Conservation (phyloP, 2,888 invertebrate genomes). For the Lamproptera curius region DNA sequence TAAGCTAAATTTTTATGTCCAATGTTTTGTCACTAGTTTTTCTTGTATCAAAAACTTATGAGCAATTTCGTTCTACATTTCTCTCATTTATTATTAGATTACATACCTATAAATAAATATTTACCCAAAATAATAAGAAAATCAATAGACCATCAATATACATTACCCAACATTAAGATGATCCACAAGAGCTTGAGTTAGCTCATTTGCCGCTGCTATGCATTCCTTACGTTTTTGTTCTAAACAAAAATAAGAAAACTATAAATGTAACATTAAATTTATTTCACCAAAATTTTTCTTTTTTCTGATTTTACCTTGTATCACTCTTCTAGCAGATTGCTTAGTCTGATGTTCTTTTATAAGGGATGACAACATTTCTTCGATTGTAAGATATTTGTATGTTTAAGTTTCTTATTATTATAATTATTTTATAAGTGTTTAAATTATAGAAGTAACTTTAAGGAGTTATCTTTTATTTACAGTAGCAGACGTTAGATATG, state of each 20-base stretch:
- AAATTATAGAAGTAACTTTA: background rate
- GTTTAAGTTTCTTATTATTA: background rate
- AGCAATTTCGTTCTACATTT: too few relatives aligned
- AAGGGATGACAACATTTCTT: conserved; percentile 88
- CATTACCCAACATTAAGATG: conserved; percentile 97
- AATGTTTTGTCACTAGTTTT: too few relatives aligned
- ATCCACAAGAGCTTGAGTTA: conserved; percentile 96
- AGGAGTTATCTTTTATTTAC: background rate
- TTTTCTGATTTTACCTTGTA: conserved; percentile 81
- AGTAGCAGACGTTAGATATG: too few relatives aligned
- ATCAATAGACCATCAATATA: too few relatives aligned
- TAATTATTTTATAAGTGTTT: background rate
- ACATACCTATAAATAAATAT: too few relatives aligned
- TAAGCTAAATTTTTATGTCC: too few relatives aligned
- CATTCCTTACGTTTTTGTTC: conserved; percentile 97
- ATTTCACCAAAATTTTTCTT: background rate
- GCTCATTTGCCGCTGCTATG: conserved; percentile 92
- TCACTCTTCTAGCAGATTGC: conserved; percentile 87
- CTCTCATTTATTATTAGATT: too few relatives aligned
- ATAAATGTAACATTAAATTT: background rate
- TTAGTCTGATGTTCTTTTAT: conserved; percentile 92
- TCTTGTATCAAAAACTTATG: too few relatives aligned
- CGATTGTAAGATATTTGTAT: background rate
- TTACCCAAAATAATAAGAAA: too few relatives aligned
- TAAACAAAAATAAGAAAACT: conserved; percentile 55